These are phyloP conservation scores for Ophion slaviceki DNA, from an alignment of 2,888 invertebrate genomes.

Conservation along the genomic window DNA sequence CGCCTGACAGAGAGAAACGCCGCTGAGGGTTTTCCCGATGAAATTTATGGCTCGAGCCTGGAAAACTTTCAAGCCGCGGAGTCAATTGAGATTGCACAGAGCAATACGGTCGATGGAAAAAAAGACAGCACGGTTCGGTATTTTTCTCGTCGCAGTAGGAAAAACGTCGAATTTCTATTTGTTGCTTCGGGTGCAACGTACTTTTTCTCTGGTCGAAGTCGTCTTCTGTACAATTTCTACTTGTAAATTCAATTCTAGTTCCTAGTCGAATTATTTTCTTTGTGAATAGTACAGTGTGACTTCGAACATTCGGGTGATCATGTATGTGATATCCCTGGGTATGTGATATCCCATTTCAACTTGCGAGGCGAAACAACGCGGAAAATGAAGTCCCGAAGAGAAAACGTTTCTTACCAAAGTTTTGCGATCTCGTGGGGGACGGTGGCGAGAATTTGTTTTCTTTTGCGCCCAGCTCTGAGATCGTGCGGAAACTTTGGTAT, in stretches of 20 bases:
- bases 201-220: not conserved
- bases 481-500: not conserved
- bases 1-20: not conserved
- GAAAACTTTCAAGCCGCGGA: constrained; percentile 39
- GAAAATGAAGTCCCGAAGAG: not conserved
- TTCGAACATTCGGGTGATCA: no score
- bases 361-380: not conserved
- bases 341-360: not conserved
- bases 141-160: not conserved
- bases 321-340: not conserved
- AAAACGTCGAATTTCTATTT: constrained; percentile 7
- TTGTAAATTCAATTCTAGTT: not conserved
- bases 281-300: not conserved
- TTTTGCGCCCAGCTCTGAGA: not conserved
- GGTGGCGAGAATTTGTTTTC: not conserved
- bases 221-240: not conserved
- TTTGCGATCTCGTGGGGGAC: not conserved
- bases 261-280: not conserved
- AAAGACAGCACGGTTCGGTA: not conserved
- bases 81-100: constrained; percentile 26
- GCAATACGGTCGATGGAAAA: not conserved
- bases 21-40: constrained; percentile 3
- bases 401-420: not conserved
- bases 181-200: not conserved
- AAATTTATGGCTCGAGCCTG: constrained; percentile 51